A percentile compares a stretch with the other conserved stretches of the same genome.
phyloP scores from a whole-genome alignment of 2,888 invertebrate genomes.

The Altica lythri region DNA sequence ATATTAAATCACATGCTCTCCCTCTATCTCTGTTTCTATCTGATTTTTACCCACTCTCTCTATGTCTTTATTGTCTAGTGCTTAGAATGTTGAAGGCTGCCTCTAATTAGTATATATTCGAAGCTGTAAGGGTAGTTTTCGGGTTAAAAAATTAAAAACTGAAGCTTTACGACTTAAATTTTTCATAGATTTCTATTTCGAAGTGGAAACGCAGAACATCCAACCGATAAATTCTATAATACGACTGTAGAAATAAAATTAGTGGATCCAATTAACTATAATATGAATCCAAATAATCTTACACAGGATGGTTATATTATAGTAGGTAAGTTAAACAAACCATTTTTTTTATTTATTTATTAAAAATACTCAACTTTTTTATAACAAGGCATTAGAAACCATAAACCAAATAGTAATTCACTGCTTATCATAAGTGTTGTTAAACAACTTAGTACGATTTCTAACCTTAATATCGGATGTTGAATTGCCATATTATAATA shows the following conservation, averaged over 20 bases:
- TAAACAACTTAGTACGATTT: slow-evolving; percentile 39
- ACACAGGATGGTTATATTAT: slow-evolving; percentile 71
- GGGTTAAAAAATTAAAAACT: too few relatives aligned
- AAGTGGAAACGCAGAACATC: slow-evolving; percentile 89
- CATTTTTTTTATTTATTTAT: slow-evolving; percentile 6
- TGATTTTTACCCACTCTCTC: too few relatives aligned
- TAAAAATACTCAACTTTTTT: slow-evolving; percentile 44
- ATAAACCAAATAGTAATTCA: slow-evolving; percentile 39
- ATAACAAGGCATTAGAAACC: slow-evolving; percentile 41
- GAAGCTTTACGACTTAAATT: too few relatives aligned
- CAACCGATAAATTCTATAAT: slow-evolving; percentile 84
- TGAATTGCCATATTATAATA: slow-evolving; percentile 39
- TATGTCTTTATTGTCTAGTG: too few relatives aligned
- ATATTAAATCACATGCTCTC: too few relatives aligned
- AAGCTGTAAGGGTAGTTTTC: too few relatives aligned
- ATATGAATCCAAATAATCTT: slow-evolving; percentile 62
- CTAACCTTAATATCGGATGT: slow-evolving; percentile 39
- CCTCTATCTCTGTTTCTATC: too few relatives aligned
- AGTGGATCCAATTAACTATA: slow-evolving; percentile 55
- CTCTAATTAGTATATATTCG: too few relatives aligned
- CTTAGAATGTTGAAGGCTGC: too few relatives aligned
- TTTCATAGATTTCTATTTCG: slow-evolving; percentile 75
- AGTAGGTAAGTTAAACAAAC: slow-evolving; percentile 68
- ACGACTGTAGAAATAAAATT: slow-evolving; percentile 83
- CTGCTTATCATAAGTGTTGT: slow-evolving; percentile 36